Conservation (phyloP, 2,113 vertebrate species). For the Sorex araneus region DNA sequence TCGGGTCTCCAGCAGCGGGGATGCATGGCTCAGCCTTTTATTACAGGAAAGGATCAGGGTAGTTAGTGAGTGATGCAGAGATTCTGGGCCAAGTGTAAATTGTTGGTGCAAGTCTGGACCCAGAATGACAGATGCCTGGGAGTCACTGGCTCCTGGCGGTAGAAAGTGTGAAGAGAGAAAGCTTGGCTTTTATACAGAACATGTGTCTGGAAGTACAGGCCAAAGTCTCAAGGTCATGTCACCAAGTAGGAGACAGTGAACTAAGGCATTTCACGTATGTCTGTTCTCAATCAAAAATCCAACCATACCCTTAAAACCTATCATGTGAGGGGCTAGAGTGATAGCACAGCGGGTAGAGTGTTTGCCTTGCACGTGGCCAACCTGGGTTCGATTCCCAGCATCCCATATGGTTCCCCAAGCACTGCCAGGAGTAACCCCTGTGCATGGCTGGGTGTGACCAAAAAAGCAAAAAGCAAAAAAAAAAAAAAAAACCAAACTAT, state of each 20-base stretch:
- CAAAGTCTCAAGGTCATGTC: background rate
- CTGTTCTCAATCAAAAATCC: background rate
- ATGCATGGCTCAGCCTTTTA: conserved; percentile 39
- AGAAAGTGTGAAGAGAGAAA: background rate
- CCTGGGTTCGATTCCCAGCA: too few species aligned
- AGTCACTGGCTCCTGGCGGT: background rate
- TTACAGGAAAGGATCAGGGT: conserved; percentile 60
- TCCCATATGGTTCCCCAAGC: too few species aligned
- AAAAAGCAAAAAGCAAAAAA: too few species aligned
- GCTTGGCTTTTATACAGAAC: background rate
- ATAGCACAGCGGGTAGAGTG: too few species aligned
- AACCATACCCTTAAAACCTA: conserved; percentile 14
- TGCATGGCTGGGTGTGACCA: too few species aligned
- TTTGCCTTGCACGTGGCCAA: too few species aligned
- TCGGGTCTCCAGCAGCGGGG: conserved; percentile 68
- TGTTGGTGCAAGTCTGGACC: background rate
- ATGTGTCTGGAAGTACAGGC: background rate
- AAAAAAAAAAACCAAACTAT: too few species aligned
- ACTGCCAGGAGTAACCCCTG: too few species aligned
- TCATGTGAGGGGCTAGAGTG: too few species aligned
- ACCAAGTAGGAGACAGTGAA: background rate
- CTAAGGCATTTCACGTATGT: background rate
- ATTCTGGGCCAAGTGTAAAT: background rate
- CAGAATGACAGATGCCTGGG: background rate
- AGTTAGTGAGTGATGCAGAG: conserved; percentile 67